Base-by-base conservation (phyloP, 2,113 vertebrate species). In the Artemisiospiza belli region DNA sequence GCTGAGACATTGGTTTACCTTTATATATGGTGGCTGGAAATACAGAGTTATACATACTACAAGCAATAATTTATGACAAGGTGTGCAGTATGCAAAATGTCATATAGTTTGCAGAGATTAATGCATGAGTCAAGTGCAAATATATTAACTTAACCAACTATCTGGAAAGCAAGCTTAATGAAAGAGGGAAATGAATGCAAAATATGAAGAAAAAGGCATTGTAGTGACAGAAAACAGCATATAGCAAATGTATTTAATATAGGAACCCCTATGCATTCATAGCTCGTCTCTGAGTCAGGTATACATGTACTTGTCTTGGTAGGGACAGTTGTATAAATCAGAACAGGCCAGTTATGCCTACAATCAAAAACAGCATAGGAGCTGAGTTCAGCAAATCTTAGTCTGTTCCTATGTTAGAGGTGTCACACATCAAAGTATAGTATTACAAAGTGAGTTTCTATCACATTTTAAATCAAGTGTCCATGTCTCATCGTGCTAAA, bases 121-220 rank as follows among this genome's bases (percentile, higher is more conserved):
- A 96, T 92, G 75, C 49, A 84, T 51, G 46, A 97, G 35, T 72
- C 67, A 91, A 95, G 57, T 89, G 76, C 75, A 96, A 95, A 97
- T 92, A 78, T 35, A 83, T 97, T 96, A 93, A 87, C 79, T 84
- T 90, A 96, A 87, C 61, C 66, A 96, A 82, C 63, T 94, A 33
- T 82, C 64, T 91, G 64, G 83, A 96, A 97, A 97, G 62, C 44
- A 89, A 92, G 70, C 59, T 95, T 95, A 91, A 95, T 72, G 83
- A 80, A 92, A 95, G 73, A 41, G 69, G 64, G 84, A 94, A 91
- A 93, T 43, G 35, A 94, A 39, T 61, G 54, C 80, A 93, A 75
- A 55, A 23, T 43, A 76, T 46, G 55, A 52, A 75, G 41, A 83
- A 94, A 89, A 83, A 90, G 43, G 30, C 24, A 12, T 27, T 77